A percentile compares a stretch with the other conserved stretches of the same genome.
Evolutionary conservation across 1,140 invertebrate species (phyloP).

Genomic region (Steinernema feltiae): DNA sequence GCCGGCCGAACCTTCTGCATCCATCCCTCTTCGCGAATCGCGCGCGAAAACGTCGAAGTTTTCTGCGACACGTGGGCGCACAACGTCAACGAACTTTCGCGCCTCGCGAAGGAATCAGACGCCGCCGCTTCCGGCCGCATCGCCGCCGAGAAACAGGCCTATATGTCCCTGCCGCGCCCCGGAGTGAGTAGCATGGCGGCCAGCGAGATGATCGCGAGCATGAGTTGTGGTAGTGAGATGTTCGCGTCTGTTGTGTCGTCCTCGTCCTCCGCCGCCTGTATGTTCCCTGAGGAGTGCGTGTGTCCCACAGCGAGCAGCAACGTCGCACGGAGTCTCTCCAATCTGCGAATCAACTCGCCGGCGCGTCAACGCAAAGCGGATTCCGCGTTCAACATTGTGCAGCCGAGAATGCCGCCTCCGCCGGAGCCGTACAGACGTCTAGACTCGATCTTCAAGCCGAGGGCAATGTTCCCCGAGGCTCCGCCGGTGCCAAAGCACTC

Average conservation of each 20-base stretch:
- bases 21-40: constrained; percentile 86
- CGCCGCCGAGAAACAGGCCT: constrained; percentile 76
- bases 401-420: background rate
- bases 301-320: background rate
- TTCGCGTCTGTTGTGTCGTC: constrained; percentile 2
- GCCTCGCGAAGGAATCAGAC: constrained; percentile 66
- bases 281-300: background rate
- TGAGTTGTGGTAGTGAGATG: constrained; percentile 8
- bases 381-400: background rate
- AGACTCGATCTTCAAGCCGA: background rate
- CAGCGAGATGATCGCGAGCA: background rate
- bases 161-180: constrained; percentile 84
- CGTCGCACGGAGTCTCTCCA: background rate
- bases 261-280: background rate
- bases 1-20: constrained; percentile 82
- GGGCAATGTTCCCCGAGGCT: background rate
- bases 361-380: background rate
- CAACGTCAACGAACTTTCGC: constrained; percentile 57
- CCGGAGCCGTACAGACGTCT: background rate
- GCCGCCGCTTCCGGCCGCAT: constrained; percentile 75
- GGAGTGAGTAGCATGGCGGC: constrained; percentile 68
- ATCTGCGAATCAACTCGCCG: background rate
- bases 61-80: constrained; percentile 92
- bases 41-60: constrained; percentile 92
- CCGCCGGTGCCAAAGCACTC: background rate